phyloP scores from a whole-genome alignment of 2,797 vertebrate genomes.

The Gambelia wislizenii region DNA sequence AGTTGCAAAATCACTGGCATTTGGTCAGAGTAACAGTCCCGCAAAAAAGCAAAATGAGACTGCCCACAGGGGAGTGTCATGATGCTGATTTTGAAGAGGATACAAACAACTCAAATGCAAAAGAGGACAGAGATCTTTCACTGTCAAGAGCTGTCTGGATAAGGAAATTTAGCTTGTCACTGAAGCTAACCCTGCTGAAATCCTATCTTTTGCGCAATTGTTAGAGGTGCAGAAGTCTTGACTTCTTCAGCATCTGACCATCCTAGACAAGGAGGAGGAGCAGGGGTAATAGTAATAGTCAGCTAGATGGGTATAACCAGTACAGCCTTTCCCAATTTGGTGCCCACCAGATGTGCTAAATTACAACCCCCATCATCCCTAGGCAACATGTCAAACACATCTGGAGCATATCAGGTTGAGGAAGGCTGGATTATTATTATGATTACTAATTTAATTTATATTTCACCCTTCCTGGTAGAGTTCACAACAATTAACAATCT shows the following conservation, averaged over 20 bases:
- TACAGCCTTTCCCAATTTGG: not conserved
- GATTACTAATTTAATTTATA: no score
- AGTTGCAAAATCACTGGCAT: constrained; percentile 66
- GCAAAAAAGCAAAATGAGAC: constrained; percentile 38
- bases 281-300: not conserved
- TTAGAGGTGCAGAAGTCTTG: not conserved
- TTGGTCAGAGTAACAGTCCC: constrained; percentile 39
- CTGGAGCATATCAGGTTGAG: no score
- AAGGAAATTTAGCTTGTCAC: not conserved
- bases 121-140: not conserved
- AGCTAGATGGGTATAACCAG: not conserved
- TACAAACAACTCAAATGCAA: not conserved
- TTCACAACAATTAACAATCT: no score
- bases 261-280: not conserved
- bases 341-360: not conserved
- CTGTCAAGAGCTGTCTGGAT: not conserved
- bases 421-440: no score
- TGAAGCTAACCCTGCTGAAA: not conserved
- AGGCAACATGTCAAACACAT: not conserved
- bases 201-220: not conserved
- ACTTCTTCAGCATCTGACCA: not conserved
- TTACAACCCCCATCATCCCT: not conserved
- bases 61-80: not conserved
- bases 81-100: not conserved
- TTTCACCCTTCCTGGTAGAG: no score